Base-by-base conservation (phyloP, 2,113 vertebrate genomes). In the Gambusia affinis region DNA sequence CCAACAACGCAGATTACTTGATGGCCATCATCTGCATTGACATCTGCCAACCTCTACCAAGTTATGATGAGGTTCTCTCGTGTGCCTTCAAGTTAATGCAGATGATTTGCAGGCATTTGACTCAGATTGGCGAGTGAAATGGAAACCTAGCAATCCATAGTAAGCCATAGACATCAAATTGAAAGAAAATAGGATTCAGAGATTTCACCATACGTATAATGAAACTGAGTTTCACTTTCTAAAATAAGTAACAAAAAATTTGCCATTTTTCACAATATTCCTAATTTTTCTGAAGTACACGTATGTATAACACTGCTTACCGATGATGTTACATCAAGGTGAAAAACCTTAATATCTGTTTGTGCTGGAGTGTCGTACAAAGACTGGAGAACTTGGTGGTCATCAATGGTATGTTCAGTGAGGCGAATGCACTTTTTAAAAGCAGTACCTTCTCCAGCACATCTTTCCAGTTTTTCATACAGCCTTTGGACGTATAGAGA, bases 311-410 rank as follows among this genome's bases (percentile, higher is more conserved):
- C 4, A 29, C 60, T 35, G 3, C 73, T 96, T 93, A 98, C 98
- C 60, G 96, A 96, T 57, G 97, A 95, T 28, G 97, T 97, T 81
- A 99, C 85, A 60, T 99, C 98, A 17, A 99, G 93, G 87, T 98
- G 97, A 85, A 97, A 96, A 42, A 99, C 92, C 62, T 94, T 81
- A 0, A 96, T 94, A 1, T 85, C 83, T 2, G 70, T 82, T 78
- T 83, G 89, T 69, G 89, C 81, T 0, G 75, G 57, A n/a, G 22
- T 39, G 5, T 90, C 74, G 76, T 96, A 85, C 83, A 96, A 95
- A 37, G 95, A 90, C 15, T 91, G 81, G 31, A 99, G 85, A 30
- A 99, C 95, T 90, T 3, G 93, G 92, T 91, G 67, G 89, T 99
- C 97, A 86, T 98, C 94, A 28, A 99, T 91, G 63, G 84, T 89